Percentiles rank a stretch among this genome's conserved stretches.
phyloP scores from a whole-genome alignment of 2,797 vertebrate species.

The Rousettus madagascariensis region DNA sequence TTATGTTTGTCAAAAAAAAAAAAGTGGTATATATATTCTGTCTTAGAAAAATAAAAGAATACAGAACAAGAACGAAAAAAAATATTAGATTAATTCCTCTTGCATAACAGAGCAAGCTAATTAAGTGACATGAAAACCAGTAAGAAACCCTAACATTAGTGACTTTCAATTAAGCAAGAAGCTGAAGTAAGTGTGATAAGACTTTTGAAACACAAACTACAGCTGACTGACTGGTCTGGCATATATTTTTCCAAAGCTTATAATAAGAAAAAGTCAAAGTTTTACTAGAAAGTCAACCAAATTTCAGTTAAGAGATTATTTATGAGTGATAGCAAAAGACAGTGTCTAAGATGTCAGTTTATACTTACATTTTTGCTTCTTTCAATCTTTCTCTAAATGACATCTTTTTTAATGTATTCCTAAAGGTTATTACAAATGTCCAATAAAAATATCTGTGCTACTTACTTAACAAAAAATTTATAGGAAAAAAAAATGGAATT shows the following conservation, averaged over 20 bases:
- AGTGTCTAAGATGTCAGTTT: neutral
- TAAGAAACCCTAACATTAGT: neutral
- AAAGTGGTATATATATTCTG: neutral
- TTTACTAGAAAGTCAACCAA: slow-evolving; percentile 14
- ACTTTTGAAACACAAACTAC: neutral
- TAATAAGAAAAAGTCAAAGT: neutral
- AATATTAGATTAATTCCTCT: neutral
- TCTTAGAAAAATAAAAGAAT: neutral
- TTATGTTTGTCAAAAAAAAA: neutral
- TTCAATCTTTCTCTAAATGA: neutral
- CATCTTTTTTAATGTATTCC: slow-evolving; percentile 3
- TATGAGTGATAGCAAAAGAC: neutral
- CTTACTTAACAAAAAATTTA: neutral
- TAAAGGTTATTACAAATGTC: neutral
- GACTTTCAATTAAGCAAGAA: neutral
- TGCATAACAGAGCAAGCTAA: neutral
- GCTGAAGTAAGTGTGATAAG: neutral
- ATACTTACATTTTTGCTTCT: neutral
- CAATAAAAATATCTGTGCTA: neutral
- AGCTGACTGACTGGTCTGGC: neutral
- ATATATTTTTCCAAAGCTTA: neutral
- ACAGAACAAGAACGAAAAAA: neutral
- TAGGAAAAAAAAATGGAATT: neutral
- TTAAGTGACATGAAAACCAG: neutral
- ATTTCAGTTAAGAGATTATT: neutral